A percentile compares a stretch with the other conserved stretches of the same genome.
These are phyloP conservation scores for Eupelmus urozonus DNA, from an alignment of 2,888 invertebrate genomes.

Conservation along the genomic window DNA sequence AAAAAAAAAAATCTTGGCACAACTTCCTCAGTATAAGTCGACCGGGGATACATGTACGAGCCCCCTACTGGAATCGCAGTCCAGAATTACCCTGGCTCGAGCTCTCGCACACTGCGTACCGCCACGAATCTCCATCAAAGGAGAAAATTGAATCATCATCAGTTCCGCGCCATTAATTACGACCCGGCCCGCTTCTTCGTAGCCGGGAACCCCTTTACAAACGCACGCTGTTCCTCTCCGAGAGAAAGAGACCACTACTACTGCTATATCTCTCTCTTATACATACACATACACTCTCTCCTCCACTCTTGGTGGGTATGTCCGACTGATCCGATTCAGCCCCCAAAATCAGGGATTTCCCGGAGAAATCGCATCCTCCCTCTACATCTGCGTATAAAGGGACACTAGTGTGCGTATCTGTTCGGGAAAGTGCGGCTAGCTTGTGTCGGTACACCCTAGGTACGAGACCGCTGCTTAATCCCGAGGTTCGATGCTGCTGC, in stretches of 20 bases:
- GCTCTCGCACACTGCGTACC: not conserved
- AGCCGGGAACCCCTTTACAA: conserved; percentile 8
- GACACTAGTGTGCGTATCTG: not conserved
- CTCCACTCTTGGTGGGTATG: conserved; percentile 37
- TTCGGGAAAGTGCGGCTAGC: not conserved
- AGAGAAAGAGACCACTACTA: conserved; percentile 30
- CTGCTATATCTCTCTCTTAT: conserved; percentile 9
- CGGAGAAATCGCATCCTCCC: conserved; percentile 20
- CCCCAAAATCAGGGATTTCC: conserved; percentile 28
- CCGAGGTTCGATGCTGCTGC: conserved; percentile 7
- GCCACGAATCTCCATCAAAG: conserved; percentile 55
- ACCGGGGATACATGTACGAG: too few relatives aligned
- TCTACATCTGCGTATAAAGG: not conserved
- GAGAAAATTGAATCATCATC: conserved; percentile 58
- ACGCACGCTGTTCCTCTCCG: conserved; percentile 10
- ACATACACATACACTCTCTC: conserved; percentile 6
- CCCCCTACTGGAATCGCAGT: not conserved
- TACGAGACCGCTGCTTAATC: conserved; percentile 26
- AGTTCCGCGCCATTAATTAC: conserved; percentile 58
- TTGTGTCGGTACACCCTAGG: not conserved
- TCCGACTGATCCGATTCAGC: conserved; percentile 34
- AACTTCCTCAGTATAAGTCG: too few relatives aligned
- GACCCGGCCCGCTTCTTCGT: conserved; percentile 23
- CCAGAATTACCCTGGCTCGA: not conserved
- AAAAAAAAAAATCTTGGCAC: too few relatives aligned